These are phyloP conservation scores for Agraylea sexmaculata DNA, from an alignment of 1,140 invertebrate species.

Conservation along the genomic window DNA sequence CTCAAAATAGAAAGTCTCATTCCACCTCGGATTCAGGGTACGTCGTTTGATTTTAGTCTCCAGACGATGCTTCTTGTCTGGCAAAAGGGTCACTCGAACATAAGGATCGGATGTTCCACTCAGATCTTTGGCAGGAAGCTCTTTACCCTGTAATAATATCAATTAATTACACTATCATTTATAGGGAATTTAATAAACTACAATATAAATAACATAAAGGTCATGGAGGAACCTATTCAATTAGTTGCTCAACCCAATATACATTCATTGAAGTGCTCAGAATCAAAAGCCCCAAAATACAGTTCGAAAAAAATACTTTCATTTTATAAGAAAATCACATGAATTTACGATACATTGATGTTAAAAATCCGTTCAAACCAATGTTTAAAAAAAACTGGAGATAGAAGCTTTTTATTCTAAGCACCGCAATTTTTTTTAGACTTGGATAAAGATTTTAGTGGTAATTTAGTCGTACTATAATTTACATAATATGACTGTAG, in stretches of 20 bases:
- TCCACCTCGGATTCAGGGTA: conserved; percentile 93
- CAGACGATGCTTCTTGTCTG: conserved; percentile 91
- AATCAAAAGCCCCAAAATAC: background rate
- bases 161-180: background rate
- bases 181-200: background rate
- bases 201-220: background rate
- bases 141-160: conserved; percentile 63
- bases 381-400: too few relatives aligned
- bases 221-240: background rate
- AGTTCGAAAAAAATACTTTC: background rate
- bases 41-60: conserved; percentile 94
- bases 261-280: background rate
- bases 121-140: conserved; percentile 86
- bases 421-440: too few relatives aligned
- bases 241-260: background rate
- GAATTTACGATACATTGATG: too few relatives aligned
- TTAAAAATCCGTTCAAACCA: too few relatives aligned
- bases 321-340: background rate
- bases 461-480: too few relatives aligned
- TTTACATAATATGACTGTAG: too few relatives aligned
- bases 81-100: conserved; percentile 81
- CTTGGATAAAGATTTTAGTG: too few relatives aligned
- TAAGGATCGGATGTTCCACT: conserved; percentile 91
- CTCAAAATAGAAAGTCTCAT: conserved; percentile 97
- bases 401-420: too few relatives aligned